Conservation (phyloP, 2,888 invertebrate genomes). For the Caenorhabditis wallacei region DNA sequence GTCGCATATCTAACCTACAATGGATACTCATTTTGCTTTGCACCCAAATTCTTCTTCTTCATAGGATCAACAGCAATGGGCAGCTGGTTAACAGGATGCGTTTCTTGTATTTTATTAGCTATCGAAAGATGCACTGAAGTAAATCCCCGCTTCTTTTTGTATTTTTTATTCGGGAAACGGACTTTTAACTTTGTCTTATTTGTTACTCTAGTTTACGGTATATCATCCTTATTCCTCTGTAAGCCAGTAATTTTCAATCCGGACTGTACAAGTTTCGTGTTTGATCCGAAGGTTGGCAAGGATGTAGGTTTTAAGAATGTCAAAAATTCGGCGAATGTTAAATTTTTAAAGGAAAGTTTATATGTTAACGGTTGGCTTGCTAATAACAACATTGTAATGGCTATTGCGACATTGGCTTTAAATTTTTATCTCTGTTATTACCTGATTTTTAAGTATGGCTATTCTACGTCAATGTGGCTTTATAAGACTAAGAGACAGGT, state of each 20-base stretch:
- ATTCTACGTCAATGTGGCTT: conserved; percentile 29
- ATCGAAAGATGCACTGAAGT: conserved; percentile 15
- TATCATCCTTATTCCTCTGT: not conserved
- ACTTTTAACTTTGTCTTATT: not conserved
- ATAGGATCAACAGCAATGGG: not conserved
- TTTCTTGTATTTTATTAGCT: conserved; percentile 22
- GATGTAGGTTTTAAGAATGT: conserved; percentile 1
- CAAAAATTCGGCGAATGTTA: not conserved
- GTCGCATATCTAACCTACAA: not conserved
- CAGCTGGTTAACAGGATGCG: conserved; percentile 20
- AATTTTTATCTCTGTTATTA: conserved; percentile 15
- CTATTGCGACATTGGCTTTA: not conserved
- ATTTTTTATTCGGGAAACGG: not conserved
- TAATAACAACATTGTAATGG: not conserved
- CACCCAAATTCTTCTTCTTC: conserved; percentile 8
- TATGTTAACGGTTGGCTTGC: not conserved
- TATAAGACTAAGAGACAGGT: conserved; percentile 24
- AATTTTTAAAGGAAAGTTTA: conserved; percentile 2
- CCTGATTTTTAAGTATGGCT: conserved; percentile 9
- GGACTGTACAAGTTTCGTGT: not conserved
- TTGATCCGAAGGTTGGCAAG: conserved; percentile 13
- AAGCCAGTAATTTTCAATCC: conserved; percentile 19
- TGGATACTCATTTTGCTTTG: conserved; percentile 20
- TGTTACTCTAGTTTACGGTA: not conserved
- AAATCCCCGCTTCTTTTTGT: not conserved